phyloP scores from a whole-genome alignment of 2,113 vertebrate genomes.

The Apeltes quadracus region DNA sequence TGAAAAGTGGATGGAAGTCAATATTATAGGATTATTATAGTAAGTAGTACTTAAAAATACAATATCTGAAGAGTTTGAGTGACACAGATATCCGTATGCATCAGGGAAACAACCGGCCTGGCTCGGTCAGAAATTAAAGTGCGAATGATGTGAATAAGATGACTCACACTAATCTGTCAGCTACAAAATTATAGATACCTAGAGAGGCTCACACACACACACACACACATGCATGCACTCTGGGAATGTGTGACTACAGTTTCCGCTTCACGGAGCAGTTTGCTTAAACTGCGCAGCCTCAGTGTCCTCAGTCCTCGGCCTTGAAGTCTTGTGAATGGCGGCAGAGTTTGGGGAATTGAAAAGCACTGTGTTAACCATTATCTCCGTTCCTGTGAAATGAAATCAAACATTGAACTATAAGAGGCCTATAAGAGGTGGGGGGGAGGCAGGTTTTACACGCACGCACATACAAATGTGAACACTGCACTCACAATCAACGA shows the following conservation, averaged over 20 bases:
- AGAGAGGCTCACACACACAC: constrained; percentile 3
- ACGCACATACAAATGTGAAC: constrained; percentile 1
- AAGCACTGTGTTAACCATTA: constrained; percentile 53
- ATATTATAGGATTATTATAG: too few relatives aligned
- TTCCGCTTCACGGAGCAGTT: background rate
- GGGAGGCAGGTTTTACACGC: background rate
- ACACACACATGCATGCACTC: background rate
- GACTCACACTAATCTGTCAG: constrained; percentile 38
- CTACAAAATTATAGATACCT: constrained; percentile 14
- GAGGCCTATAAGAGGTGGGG: background rate
- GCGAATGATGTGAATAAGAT: constrained; percentile 26
- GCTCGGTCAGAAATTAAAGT: constrained; percentile 4
- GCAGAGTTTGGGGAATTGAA: constrained; percentile 23
- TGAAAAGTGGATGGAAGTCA: background rate
- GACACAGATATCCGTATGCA: too few relatives aligned
- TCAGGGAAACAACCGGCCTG: background rate
- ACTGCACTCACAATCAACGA: background rate
- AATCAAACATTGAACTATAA: constrained; percentile 60
- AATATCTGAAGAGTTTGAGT: too few relatives aligned
- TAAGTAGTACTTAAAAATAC: background rate
- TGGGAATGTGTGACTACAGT: constrained; percentile 27
- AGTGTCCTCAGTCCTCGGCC: background rate
- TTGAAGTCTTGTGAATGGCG: constrained; percentile 25
- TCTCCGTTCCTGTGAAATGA: constrained; percentile 27
- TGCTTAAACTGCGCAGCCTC: constrained; percentile 17